Evolutionary conservation across 2,797 vertebrate species (phyloP).

Genomic region (Brachyrhaphis roseni): DNA sequence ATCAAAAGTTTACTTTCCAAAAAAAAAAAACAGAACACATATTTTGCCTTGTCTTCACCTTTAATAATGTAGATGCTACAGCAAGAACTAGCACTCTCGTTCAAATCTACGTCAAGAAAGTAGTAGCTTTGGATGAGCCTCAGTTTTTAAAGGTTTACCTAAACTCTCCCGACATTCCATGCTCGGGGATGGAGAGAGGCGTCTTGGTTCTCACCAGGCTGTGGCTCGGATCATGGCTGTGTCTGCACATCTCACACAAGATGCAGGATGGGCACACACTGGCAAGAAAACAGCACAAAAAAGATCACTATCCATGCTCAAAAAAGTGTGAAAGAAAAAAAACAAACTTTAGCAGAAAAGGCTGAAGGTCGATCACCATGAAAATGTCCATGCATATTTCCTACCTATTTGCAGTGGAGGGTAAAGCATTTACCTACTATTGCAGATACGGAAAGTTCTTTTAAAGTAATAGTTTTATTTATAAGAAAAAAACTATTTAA

Average conservation of each 20-base stretch:
- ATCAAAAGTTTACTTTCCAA: slow-evolving; percentile 65
- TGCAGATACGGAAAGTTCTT: background rate
- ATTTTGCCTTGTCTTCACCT: slow-evolving; percentile 38
- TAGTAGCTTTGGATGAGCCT: slow-evolving; percentile 29
- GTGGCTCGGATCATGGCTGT: slow-evolving; percentile 90
- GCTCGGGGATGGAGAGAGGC: slow-evolving; percentile 85
- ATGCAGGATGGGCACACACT: slow-evolving; percentile 93
- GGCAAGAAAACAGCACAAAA: slow-evolving; percentile 5
- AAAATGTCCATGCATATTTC: background rate
- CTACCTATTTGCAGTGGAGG: background rate
- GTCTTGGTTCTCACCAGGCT: slow-evolving; percentile 91
- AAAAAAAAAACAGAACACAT: slow-evolving; percentile 55
- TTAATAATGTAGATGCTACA: slow-evolving; percentile 34
- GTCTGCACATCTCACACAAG: slow-evolving; percentile 91
- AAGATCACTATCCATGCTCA: background rate
- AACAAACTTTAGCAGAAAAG: background rate
- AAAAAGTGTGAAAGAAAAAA: background rate
- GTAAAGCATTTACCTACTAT: background rate
- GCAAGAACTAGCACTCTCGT: slow-evolving; percentile 33
- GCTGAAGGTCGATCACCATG: background rate
- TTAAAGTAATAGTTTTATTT: background rate
- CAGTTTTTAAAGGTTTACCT: slow-evolving; percentile 71
- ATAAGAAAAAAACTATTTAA: background rate
- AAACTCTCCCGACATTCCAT: slow-evolving; percentile 82
- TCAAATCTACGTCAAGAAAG: slow-evolving; percentile 23